Base-by-base conservation (phyloP, 2,113 vertebrate species). In the Brachionichthys hirsutus region DNA sequence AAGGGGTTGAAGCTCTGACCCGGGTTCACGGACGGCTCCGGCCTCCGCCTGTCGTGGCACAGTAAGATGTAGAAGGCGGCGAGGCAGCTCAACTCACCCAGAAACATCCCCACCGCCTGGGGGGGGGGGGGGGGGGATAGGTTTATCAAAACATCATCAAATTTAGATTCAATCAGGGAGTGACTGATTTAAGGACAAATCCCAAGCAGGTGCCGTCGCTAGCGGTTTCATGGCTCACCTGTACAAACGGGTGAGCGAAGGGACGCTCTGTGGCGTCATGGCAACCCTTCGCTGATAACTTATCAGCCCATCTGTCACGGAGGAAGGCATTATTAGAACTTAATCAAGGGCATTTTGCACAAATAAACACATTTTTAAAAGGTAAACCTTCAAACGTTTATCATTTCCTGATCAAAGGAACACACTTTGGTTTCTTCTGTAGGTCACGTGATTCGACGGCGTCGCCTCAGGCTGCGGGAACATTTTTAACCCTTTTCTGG, bases 41-140 rank as follows among this genome's bases (percentile, higher is more conserved):
- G 76, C 0, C 70, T 78, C 11, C 76, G 64, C 9, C 78, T 54
- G 62, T 94, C 92, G 12, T 87, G 80, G 73, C 90, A 94, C 2
- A 89, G 74, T 41, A 95, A 73, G 44, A 97, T 83, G 86, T 93
- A 90, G 88, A 97, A 98, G 34, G 89, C 94, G 0, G 66, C 92
- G 3, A 98, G 85, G 73, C 95, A 97, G 84, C 92, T 92, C 44
- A 95, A 88, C 73, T 98, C 95, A 0, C 95, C 95, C 67, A 97
- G 85, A 83, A 98, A 98, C 95, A 98, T 98, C 2, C 92, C 94
- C 76, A 94, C 94, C 0, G 96, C 94, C 95, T 98, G 78, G 0
- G 0, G 14, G 14, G 15, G 43, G 5, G 43, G 6, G 2, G 38
- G 30, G 22, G 38, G 16, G 12, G 35, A 18, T 10, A 19, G 35